These are phyloP conservation scores for Schizopygopsis malacanthus DNA, from an alignment of 2,797 vertebrate species.

Conservation along the genomic window DNA sequence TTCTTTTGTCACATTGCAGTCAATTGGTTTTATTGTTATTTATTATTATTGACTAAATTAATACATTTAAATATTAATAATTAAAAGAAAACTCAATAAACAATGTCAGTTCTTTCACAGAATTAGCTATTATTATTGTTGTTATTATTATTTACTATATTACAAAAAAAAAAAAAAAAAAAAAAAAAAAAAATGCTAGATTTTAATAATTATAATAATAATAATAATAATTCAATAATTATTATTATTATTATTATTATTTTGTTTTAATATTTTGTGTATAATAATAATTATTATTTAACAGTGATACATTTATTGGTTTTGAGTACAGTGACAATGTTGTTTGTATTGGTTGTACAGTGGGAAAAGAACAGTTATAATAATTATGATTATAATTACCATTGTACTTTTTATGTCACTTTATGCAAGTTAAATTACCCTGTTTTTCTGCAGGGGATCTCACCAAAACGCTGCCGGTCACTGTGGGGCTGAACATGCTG, in stretches of 20 bases:
- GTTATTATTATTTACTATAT: no score
- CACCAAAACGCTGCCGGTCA: slow-evolving; percentile 93
- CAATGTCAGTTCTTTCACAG: no score
- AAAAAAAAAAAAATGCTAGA: no score
- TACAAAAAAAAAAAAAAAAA: no score
- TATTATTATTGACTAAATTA: no score
- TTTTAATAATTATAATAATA: neutral
- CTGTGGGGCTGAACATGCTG: slow-evolving; percentile 90
- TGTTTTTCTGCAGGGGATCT: slow-evolving; percentile 84
- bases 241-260: no score
- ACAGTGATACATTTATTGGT: neutral
- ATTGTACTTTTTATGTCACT: neutral
- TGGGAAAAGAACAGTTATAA: neutral
- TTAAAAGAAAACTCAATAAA: no score
- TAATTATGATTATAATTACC: neutral
- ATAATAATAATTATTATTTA: neutral
- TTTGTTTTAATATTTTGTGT: neutral
- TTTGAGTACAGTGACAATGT: neutral
- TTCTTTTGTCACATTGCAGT: no score
- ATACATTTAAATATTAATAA: no score
- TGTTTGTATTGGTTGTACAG: neutral
- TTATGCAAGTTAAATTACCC: neutral
- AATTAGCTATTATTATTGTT: no score
- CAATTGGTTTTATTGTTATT: neutral
- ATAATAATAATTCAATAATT: no score